phyloP scores from a whole-genome alignment of 2,888 invertebrate species.

The Hipparchia semele region DNA sequence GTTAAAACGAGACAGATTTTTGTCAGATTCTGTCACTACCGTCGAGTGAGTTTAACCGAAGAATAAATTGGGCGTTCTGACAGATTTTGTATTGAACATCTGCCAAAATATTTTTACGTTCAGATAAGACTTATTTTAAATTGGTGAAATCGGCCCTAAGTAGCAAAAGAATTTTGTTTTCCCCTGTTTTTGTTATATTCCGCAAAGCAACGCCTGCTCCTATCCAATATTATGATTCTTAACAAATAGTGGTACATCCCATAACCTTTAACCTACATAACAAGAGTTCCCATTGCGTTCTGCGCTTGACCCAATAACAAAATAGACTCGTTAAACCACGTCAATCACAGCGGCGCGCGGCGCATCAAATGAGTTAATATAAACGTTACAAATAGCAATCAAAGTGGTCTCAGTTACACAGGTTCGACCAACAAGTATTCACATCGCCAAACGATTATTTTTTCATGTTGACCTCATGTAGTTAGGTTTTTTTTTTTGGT shows the following conservation, averaged over 20 bases:
- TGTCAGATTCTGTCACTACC: no score
- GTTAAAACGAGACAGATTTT: no score
- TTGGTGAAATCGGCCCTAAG: no score
- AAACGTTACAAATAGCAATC: conserved; percentile 81
- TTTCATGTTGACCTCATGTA: conserved; percentile 56
- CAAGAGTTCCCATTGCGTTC: conserved; percentile 48
- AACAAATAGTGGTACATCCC: background rate
- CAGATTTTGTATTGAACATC: no score
- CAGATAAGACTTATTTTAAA: no score
- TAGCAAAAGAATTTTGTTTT: no score
- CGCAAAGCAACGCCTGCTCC: no score
- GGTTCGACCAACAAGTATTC: background rate
- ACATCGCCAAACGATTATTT: conserved; percentile 65
- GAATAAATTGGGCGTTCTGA: no score
- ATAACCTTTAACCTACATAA: conserved; percentile 10
- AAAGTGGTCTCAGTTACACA: conserved; percentile 62
- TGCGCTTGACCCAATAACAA: conserved; percentile 59
- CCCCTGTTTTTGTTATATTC: no score
- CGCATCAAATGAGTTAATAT: conserved; percentile 74
- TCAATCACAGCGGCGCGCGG: conserved; percentile 60
- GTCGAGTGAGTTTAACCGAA: no score
- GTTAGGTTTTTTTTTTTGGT: conserved; percentile 40
- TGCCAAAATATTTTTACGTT: no score
- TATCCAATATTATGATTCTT: no score
- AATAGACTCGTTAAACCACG: conserved; percentile 75